Evolutionary conservation across 2,888 invertebrate species (phyloP), one percentile per base, ranked within the genome.

Genomic region (Ceriagrion tenellum): DNA sequence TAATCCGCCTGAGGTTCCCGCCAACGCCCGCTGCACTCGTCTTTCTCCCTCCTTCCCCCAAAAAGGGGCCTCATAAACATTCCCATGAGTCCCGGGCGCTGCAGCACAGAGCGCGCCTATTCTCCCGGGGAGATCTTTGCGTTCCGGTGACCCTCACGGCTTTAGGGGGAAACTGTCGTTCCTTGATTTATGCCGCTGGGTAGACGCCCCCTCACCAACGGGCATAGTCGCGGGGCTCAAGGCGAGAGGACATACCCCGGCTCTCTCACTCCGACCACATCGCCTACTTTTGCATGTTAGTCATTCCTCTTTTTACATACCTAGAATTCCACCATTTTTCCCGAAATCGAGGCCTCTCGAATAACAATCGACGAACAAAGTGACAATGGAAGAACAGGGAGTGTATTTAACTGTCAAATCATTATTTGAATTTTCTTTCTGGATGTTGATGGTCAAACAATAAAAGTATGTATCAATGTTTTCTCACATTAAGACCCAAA

Each of bases 131-230:
- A 47, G 10, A 0, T 55, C 55, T 55, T 26, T 23, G 26, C 69
- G 69, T 69, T n/a, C 23, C 20, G 69, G 23, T 0, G 59, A 59
- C 59, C 55, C 55, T 23, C 35, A 56, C 90, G 90, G 90, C 90
- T 90, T 90, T 30, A n/a, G 47, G 47, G 69, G 90, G 59, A 30
- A 40, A 35, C 91, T 91, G 91, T 91, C 91, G 91, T 30, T 91
- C 35, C 91, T 91, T 91, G 91, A 91, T 91, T 91, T 91, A 91
- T 91, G 91, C 40, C 88, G 47, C 88, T 47, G 40, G 69, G 69
- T 47, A 69, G 26, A 69, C 88, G 88, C 59, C 40, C 23, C 59
- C 40, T 20, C 26, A n/a, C 30, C 91, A 23, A n/a, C 69, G 63
- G 40, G 91, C 63, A 18, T 16, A 20, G 18, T 16, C 59, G 59